These are phyloP conservation scores for Ptychochromis oligacanthus DNA, from an alignment of 2,113 vertebrate genomes.

Conservation along the genomic window DNA sequence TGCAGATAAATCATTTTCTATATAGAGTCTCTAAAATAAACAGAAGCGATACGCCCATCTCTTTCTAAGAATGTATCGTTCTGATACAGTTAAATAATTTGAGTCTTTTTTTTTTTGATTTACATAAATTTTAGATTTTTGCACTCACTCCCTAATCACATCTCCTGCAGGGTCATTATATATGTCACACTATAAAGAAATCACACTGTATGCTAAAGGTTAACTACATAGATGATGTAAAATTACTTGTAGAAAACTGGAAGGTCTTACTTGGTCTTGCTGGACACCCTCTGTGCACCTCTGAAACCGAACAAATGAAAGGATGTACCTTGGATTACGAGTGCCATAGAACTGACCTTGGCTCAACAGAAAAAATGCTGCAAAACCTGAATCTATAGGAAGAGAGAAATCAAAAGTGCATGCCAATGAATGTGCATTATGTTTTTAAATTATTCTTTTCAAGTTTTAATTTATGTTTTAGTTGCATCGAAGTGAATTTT, in stretches of 20 bases:
- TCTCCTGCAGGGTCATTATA: too few species aligned
- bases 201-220: fast-evolving
- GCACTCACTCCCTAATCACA: too few species aligned
- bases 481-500: too few species aligned
- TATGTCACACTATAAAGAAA: too few species aligned
- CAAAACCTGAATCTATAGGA: neutral
- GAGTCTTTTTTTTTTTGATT: too few species aligned
- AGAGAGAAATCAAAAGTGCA: neutral
- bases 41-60: too few species aligned
- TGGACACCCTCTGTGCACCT: neutral
- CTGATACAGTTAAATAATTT: too few species aligned
- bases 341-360: fast-evolving
- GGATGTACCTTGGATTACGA: neutral
- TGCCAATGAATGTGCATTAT: neutral
- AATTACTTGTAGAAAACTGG: neutral
- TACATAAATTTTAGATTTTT: neutral
- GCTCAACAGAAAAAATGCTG: neutral
- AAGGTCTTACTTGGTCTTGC: neutral
- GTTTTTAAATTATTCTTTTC: too few species aligned
- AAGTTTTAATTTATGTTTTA: too few species aligned
- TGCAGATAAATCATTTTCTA: too few species aligned
- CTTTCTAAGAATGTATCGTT: too few species aligned
- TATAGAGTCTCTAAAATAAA: too few species aligned
- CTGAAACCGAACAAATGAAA: neutral
- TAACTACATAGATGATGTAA: neutral